phyloP scores from a whole-genome alignment of 2,797 vertebrate species.

The Allobates femoralis region DNA sequence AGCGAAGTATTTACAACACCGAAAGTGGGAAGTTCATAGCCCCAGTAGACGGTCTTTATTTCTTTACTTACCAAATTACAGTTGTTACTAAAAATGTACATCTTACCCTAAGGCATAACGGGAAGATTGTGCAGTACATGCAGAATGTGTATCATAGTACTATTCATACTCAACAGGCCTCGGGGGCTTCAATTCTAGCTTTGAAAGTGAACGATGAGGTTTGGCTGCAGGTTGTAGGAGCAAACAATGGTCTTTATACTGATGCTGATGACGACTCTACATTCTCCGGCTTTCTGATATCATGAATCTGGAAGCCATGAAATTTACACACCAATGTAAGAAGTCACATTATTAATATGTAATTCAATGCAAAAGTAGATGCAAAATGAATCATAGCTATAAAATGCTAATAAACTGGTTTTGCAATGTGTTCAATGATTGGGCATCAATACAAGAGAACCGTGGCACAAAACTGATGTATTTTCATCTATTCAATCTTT shows the following conservation, averaged over 20 bases:
- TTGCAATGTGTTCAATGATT: no score
- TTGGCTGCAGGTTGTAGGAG: slow-evolving; percentile 89
- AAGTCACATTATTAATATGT: no score
- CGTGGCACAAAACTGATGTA: no score
- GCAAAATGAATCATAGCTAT: no score
- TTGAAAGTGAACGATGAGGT: slow-evolving; percentile 87
- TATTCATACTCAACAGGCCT: slow-evolving; percentile 89
- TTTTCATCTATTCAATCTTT: no score
- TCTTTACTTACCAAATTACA: slow-evolving; percentile 92
- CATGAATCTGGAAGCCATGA: background rate
- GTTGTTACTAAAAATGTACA: slow-evolving; percentile 91
- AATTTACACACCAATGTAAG: background rate
- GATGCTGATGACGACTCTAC: slow-evolving; percentile 91
- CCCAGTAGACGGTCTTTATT: slow-evolving; percentile 83
- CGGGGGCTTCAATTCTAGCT: slow-evolving; percentile 83
- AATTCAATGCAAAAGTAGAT: no score
- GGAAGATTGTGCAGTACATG: slow-evolving; percentile 86
- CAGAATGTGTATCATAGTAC: slow-evolving; percentile 88
- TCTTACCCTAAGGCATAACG: slow-evolving; percentile 87
- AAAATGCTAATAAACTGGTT: no score
- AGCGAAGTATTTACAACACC: slow-evolving; percentile 82
- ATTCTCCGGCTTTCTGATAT: slow-evolving; percentile 88
- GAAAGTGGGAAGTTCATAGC: slow-evolving; percentile 89
- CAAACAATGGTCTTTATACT: slow-evolving; percentile 89
- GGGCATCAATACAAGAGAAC: no score